Evolutionary conservation across 2,888 invertebrate species (phyloP).

Genomic region (Volucella inanis): DNA sequence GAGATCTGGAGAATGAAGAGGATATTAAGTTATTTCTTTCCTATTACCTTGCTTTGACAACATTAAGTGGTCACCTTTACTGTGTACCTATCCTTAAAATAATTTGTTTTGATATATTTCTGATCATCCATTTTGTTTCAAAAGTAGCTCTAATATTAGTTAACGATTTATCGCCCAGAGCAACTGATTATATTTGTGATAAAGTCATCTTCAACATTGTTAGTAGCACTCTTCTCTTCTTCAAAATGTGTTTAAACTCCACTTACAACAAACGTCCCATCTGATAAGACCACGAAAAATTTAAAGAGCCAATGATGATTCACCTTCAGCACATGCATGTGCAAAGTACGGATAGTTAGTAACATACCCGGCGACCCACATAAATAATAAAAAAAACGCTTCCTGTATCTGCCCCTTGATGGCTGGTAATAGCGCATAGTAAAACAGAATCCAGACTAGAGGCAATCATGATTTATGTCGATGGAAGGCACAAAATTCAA

Average conservation of each 20-base stretch:
- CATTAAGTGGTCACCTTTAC: no score
- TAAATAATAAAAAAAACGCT: conserved; percentile 15
- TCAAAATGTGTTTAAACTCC: neutral
- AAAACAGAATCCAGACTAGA: neutral
- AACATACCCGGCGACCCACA: conserved; percentile 20
- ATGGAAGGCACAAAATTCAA: conserved; percentile 47
- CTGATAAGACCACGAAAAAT: neutral
- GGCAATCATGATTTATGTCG: conserved; percentile 53
- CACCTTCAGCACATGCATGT: conserved; percentile 8
- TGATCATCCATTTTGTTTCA: no score
- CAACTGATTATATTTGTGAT: no score
- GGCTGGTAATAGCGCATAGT: conserved; percentile 38
- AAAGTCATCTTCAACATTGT: no score
- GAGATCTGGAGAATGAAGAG: no score
- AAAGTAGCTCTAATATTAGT: no score
- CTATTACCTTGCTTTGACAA: no score
- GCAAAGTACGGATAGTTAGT: conserved; percentile 9
- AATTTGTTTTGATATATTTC: no score
- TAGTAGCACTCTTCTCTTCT: no score
- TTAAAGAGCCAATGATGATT: conserved; percentile 17
- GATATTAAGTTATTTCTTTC: no score
- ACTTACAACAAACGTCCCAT: neutral
- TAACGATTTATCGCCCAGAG: no score
- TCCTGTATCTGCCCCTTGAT: conserved; percentile 51
- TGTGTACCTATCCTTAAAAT: no score